These are phyloP conservation scores for Crotalus helleri DNA, from an alignment of 2,113 vertebrate genomes.

Conservation along the genomic window DNA sequence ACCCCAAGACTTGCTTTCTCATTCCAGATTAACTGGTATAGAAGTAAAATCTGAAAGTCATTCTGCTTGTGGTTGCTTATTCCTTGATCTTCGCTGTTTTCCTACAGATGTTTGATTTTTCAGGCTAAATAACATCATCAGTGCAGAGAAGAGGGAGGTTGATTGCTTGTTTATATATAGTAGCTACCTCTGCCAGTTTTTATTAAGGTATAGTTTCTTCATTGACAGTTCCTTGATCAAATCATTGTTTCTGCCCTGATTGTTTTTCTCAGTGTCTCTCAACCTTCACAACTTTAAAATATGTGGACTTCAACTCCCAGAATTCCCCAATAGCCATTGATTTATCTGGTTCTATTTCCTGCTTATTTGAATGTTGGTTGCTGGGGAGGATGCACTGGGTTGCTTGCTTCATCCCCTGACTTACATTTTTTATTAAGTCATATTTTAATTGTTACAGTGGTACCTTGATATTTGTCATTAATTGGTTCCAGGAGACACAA, in stretches of 20 bases:
- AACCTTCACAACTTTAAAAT: not conserved
- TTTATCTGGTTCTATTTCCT: not conserved
- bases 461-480: not conserved
- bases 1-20: not conserved
- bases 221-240: not conserved
- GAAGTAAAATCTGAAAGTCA: not conserved
- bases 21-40: not conserved
- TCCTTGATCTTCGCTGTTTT: not conserved
- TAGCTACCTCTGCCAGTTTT: not conserved
- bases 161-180: not conserved
- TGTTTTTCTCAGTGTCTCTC: not conserved
- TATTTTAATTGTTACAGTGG: not conserved
- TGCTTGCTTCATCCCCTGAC: not conserved
- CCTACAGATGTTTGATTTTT: not conserved
- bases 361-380: not conserved
- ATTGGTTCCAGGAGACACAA: not conserved
- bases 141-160: not conserved
- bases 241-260: not conserved
- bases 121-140: not conserved
- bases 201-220: not conserved
- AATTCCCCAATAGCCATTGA: not conserved
- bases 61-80: not conserved
- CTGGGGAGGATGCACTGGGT: not conserved
- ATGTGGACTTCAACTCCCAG: not conserved
- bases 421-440: not conserved